phyloP scores from a whole-genome alignment of 2,797 vertebrate genomes.

The Pipistrellus pipistrellus region DNA sequence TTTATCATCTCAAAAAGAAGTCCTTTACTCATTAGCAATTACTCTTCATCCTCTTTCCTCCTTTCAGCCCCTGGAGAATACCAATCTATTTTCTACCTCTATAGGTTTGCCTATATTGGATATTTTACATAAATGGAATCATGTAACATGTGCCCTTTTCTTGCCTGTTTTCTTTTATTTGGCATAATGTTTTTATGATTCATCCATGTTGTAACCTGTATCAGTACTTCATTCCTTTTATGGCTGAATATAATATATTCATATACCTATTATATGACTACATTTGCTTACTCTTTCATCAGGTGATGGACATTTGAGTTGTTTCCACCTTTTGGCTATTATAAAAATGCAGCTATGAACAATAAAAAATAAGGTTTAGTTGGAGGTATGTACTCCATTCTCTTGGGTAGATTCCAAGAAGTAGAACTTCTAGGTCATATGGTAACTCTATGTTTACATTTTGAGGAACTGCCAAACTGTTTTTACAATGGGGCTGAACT shows the following conservation, averaged over 20 bases:
- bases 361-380: background rate
- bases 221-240: background rate
- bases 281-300: constrained; percentile 3
- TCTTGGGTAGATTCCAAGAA: background rate
- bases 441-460: background rate
- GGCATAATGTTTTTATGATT: background rate
- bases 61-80: background rate
- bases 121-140: background rate
- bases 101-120: background rate
- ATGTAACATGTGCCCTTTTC: background rate
- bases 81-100: background rate
- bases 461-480: background rate
- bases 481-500: constrained; percentile 13
- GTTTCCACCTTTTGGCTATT: background rate
- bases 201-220: background rate
- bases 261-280: background rate
- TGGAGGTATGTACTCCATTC: background rate
- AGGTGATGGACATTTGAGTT: background rate
- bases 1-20: constrained; percentile 19
- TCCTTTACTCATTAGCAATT: background rate
- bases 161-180: background rate
- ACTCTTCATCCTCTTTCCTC: background rate
- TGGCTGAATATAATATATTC: background rate
- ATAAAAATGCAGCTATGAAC: background rate
- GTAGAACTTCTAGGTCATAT: background rate